phyloP scores from a whole-genome alignment of 2,113 vertebrate species.

The Sturnira hondurensis region DNA sequence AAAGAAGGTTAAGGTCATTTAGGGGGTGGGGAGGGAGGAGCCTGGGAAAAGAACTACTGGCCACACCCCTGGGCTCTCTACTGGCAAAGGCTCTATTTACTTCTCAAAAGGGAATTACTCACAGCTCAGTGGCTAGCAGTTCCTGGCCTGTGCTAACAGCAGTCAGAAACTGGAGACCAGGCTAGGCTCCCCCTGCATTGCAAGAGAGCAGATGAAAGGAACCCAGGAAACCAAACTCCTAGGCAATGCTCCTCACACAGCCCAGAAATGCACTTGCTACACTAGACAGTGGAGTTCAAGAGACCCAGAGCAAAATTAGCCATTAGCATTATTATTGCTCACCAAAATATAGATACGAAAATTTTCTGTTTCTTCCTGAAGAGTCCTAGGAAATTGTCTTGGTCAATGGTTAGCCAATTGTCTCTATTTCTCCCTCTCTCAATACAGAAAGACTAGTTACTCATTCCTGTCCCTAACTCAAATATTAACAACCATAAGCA shows the following conservation, averaged over 20 bases:
- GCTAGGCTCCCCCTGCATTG: conserved; percentile 55
- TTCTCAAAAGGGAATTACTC: conserved; percentile 74
- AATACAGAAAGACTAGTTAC: background rate
- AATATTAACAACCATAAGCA: conserved; percentile 35
- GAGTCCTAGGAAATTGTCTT: background rate
- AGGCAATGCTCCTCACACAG: conserved; percentile 56
- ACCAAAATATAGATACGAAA: conserved; percentile 41
- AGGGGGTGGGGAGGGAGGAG: conserved; percentile 58
- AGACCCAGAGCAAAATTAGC: background rate
- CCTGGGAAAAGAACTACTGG: conserved; percentile 69
- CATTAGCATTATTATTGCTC: background rate
- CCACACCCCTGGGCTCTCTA: conserved; percentile 68
- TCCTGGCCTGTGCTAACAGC: conserved; percentile 43
- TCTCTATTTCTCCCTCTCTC: background rate
- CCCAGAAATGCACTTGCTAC: conserved; percentile 62
- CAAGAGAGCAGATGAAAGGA: conserved; percentile 60
- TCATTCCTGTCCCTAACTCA: conserved; percentile 1
- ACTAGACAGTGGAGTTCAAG: conserved; percentile 40
- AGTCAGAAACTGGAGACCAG: conserved; percentile 56
- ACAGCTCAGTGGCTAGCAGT: conserved; percentile 60
- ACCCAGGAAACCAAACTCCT: conserved; percentile 70
- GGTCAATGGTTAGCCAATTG: background rate
- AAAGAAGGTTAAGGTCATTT: conserved; percentile 72
- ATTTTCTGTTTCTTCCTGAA: background rate
- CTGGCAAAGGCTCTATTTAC: conserved; percentile 69